These are phyloP conservation scores for Philonicus albiceps DNA, from an alignment of 2,888 invertebrate species.

Conservation along the genomic window DNA sequence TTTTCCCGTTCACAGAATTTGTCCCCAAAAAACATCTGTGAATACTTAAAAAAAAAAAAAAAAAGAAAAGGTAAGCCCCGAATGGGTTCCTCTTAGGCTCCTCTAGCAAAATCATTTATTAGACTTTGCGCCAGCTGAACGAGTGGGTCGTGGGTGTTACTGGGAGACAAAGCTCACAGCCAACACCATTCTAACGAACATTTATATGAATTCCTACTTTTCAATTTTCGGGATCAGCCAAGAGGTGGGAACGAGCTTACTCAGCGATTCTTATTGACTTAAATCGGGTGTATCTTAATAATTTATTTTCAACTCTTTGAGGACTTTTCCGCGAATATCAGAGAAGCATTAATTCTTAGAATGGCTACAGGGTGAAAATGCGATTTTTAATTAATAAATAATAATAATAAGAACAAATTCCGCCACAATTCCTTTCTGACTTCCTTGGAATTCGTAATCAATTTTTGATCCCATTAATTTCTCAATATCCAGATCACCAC, in stretches of 20 bases:
- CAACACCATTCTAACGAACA: neutral
- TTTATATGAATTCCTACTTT: neutral
- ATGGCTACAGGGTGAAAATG: neutral
- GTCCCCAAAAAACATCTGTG: neutral
- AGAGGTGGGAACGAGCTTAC: neutral
- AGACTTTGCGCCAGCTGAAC: neutral
- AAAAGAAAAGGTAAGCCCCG: neutral
- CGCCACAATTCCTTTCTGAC: neutral
- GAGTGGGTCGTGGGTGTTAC: neutral
- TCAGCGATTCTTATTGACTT: neutral
- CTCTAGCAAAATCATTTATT: neutral
- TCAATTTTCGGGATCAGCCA: neutral
- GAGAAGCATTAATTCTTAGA: neutral
- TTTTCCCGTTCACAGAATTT: neutral
- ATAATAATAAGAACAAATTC: neutral
- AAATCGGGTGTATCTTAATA: neutral
- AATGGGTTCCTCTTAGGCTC: neutral
- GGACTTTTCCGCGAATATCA: neutral
- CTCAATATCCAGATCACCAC: neutral
- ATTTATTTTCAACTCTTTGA: neutral
- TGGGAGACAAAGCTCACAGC: neutral
- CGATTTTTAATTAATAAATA: neutral
- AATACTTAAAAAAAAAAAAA: neutral
- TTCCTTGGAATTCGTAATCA: neutral
- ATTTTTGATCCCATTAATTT: neutral